Evolutionary conservation across 1,140 invertebrate genomes (phyloP).

Genomic region (Magallana angulata): DNA sequence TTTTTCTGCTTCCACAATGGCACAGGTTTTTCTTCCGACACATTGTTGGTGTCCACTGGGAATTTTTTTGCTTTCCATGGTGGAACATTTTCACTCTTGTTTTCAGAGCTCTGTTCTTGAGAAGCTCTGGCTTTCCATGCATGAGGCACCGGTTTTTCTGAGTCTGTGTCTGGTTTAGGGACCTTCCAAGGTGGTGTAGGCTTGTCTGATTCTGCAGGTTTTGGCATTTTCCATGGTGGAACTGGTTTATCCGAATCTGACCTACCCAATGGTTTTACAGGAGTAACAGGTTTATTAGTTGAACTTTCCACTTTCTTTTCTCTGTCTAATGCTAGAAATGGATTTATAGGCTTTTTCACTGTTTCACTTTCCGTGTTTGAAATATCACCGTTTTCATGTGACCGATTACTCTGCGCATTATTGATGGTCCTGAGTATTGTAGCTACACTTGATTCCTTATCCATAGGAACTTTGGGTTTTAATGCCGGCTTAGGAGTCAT

Average conservation of each 20-base stretch:
- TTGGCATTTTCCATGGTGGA: conserved; percentile 24
- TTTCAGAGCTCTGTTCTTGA: neutral
- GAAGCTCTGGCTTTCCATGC: neutral
- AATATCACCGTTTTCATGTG: conserved; percentile 27
- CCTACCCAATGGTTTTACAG: neutral
- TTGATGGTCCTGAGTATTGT: conserved; percentile 17
- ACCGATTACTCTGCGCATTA: neutral
- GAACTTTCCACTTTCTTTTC: neutral
- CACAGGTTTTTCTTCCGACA: conserved; percentile 16
- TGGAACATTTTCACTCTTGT: conserved; percentile 26
- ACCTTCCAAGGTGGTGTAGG: conserved; percentile 31
- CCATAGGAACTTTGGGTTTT: neutral
- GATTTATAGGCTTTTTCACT: neutral
- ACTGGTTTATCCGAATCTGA: conserved; percentile 26
- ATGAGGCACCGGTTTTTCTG: conserved; percentile 13
- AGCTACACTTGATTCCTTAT: conserved; percentile 4
- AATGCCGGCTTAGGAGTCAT: conserved; percentile 17
- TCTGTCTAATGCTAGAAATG: neutral
- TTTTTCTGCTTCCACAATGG: conserved; percentile 36
- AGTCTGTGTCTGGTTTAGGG: neutral
- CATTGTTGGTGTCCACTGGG: neutral
- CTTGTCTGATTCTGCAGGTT: conserved; percentile 5
- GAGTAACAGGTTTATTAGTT: neutral
- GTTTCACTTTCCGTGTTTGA: conserved; percentile 23
- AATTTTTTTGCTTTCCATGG: conserved; percentile 19